These are phyloP conservation scores for Epinephelus cyanopodus DNA, from an alignment of 2,113 vertebrate species.

Conservation along the genomic window DNA sequence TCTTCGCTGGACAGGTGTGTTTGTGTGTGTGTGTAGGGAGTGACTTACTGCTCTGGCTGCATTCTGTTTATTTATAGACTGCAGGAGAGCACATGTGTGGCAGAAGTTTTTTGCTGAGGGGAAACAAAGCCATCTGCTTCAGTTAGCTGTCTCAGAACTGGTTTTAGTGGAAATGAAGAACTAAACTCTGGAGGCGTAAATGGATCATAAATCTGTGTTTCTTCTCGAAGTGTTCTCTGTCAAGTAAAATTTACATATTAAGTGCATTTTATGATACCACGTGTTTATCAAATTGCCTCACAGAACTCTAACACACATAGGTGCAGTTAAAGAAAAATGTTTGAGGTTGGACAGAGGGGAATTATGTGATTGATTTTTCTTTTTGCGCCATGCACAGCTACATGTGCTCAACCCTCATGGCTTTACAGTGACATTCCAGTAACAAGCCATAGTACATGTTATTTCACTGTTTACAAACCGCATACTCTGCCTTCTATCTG, in stretches of 20 bases:
- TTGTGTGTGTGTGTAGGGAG: slow-evolving; percentile 74
- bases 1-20: slow-evolving; percentile 94
- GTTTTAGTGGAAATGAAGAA: slow-evolving; percentile 12
- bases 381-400: too few species aligned
- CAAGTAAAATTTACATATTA: neutral
- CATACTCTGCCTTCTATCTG: too few species aligned
- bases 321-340: neutral
- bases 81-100: slow-evolving; percentile 46
- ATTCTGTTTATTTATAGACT: slow-evolving; percentile 62
- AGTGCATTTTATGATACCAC: neutral
- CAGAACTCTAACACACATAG: neutral
- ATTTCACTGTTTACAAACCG: too few species aligned
- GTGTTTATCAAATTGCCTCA: neutral
- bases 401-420: too few species aligned
- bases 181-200: slow-evolving; percentile 19
- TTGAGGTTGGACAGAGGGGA: too few species aligned
- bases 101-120: slow-evolving; percentile 39
- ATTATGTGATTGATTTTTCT: too few species aligned
- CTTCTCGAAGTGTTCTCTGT: neutral
- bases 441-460: too few species aligned
- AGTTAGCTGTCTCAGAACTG: slow-evolving; percentile 28
- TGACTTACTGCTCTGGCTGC: slow-evolving; percentile 28
- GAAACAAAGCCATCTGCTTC: slow-evolving; percentile 51
- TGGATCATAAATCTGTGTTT: neutral
- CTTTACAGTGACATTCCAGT: too few species aligned